Base-by-base conservation (phyloP, 2,113 vertebrate species). In the Dromaius novaehollandiae region DNA sequence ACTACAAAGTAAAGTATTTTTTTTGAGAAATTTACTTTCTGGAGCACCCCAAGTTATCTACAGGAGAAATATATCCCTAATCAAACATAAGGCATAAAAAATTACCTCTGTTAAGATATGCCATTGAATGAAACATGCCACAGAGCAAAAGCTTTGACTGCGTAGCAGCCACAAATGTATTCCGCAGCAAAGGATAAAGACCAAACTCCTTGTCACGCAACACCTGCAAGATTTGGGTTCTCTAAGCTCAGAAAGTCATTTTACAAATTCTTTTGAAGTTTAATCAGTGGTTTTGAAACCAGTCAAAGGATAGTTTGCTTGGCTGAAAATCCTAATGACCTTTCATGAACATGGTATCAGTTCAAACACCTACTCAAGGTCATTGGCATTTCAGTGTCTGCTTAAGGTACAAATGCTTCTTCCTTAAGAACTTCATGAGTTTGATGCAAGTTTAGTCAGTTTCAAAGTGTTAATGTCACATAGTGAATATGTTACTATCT, bases 191-290 rank as follows among this genome's bases (percentile, higher is more conserved):
- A 46, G 63, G 40, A 30, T 10, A 53, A 38, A 78, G 38, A 63
- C n/a, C 13, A 60, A 93, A 60, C 6, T 75, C n/a, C 28, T 40
- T 46, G 21, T 13, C 61, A 76, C 21, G 69, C 34, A 89, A 63
- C 0, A 0, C 70, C 0, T 26, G 6, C 26, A 89, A n/a, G 40
- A 60, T n/a, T 51, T 68, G 5, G 1, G 0, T 21, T 82, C 20
- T 60, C 89, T 51, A 82, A 24, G 2, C 7, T 87, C 42, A 50
- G 17, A 90, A 63, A 22, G 22, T 93, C 16, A 16, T 51, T 36
- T 71, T 38, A 71, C 30, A 16, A 94, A 58, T 26, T 75, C 22
- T 68, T 87, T 4, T 40, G 26, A 70, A 79, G 19, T 89, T 91
- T 25, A 51, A 42, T 73, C 25, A 40, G 25, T 13, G 22, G 11